Percentiles rank a stretch among this genome's conserved stretches.
Evolutionary conservation across 1,140 invertebrate species (phyloP).

Genomic region (Microplitis mediator): DNA sequence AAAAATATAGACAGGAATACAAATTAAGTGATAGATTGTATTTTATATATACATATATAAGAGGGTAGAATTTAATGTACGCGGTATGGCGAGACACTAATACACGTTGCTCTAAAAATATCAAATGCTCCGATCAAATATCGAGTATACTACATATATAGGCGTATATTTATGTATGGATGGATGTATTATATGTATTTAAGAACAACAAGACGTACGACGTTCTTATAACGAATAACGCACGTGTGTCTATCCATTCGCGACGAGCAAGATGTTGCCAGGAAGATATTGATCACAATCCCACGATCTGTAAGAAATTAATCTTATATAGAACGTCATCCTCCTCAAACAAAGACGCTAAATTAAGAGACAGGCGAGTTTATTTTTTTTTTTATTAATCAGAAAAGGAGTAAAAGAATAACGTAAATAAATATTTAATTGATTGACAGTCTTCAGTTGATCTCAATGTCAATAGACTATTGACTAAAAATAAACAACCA

Average conservation of each 20-base stretch:
- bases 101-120: conserved; percentile 44
- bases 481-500: no score
- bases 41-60: no score
- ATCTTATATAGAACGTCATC: neutral
- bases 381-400: neutral
- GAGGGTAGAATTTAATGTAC: no score
- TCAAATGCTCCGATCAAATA: conserved; percentile 43
- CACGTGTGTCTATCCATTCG: conserved; percentile 26
- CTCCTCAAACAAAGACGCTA: neutral
- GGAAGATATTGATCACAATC: conserved; percentile 8
- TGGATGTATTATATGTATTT: neutral
- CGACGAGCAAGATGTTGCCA: neutral
- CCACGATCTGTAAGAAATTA: neutral
- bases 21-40: no score
- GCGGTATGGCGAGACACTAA: conserved; percentile 21
- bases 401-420: neutral
- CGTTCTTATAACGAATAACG: conserved; percentile 5
- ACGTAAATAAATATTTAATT: neutral
- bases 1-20: no score
- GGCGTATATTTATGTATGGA: no score
- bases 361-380: neutral
- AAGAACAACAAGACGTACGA: neutral
- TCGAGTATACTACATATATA: conserved; percentile 33
- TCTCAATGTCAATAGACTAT: no score
- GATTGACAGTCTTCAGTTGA: neutral